A percentile compares a stretch with the other conserved stretches of the same genome.
Conservation (phyloP, 2,797 vertebrate species). For the Chloroceryle inda region DNA sequence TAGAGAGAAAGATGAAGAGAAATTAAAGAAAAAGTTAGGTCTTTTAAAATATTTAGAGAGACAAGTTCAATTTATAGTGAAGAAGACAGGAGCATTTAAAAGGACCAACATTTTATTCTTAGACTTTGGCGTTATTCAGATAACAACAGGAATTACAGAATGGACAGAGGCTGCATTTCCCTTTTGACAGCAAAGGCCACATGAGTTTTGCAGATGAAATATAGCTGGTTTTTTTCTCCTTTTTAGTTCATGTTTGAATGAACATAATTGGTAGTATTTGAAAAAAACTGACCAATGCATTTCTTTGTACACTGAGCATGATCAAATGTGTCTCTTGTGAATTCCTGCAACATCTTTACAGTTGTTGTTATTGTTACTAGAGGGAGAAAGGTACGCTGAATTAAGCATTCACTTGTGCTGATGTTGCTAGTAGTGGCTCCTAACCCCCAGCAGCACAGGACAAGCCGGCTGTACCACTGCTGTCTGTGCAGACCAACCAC, state of each 20-base stretch:
- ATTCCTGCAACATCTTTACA: neutral
- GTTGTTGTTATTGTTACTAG: neutral
- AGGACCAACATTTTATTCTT: neutral
- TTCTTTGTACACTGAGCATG: neutral
- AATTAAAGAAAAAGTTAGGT: slow-evolving; percentile 45
- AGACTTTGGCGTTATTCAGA: neutral
- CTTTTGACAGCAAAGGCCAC: neutral
- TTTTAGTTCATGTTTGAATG: neutral
- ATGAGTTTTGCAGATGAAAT: neutral
- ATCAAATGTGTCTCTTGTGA: neutral
- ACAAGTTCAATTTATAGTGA: neutral
- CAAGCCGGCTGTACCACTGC: neutral
- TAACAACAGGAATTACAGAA: neutral
- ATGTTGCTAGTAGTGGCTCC: neutral
- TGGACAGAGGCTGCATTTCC: neutral
- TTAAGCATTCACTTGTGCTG: neutral
- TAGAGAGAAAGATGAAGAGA: slow-evolving; percentile 19
- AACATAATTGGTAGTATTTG: neutral
- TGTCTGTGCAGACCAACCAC: neutral
- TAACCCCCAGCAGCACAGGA: neutral
- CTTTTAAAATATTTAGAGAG: slow-evolving; percentile 54
- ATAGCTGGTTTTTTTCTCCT: neutral
- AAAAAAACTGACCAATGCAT: neutral
- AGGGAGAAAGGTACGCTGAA: neutral
- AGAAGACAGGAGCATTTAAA: neutral